These are phyloP conservation scores for Lumbricus terrestris DNA, from an alignment of 2,888 invertebrate species.

Conservation along the genomic window DNA sequence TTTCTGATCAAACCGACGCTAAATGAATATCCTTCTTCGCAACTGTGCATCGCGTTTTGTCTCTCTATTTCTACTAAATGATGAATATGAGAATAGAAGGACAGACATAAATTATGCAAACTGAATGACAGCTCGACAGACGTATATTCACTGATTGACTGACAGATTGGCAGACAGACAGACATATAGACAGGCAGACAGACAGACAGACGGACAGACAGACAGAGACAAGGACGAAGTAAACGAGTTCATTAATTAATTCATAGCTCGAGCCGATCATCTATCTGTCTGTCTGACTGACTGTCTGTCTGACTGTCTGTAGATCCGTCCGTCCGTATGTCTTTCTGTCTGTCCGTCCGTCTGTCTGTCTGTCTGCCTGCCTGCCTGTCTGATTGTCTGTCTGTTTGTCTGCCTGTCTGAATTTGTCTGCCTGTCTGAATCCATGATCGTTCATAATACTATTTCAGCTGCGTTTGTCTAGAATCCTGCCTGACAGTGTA, in stretches of 20 bases:
- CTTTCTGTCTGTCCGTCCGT: neutral
- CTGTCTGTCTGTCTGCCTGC: neutral
- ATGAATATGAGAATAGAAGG: neutral
- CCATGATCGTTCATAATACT: neutral
- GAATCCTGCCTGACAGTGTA: neutral
- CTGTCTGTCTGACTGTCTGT: neutral
- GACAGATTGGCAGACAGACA: too few relatives aligned
- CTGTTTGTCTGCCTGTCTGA: too few relatives aligned
- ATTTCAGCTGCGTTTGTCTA: neutral
- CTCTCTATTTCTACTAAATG: neutral
- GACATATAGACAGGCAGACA: too few relatives aligned
- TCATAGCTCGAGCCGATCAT: neutral
- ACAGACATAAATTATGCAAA: neutral
- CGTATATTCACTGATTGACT: neutral
- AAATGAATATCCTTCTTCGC: neutral
- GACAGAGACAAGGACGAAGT: neutral
- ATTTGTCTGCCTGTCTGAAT: neutral
- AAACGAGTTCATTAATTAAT: too few relatives aligned
- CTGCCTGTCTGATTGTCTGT: neutral
- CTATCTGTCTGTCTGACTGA: neutral
- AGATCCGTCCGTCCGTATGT: neutral
- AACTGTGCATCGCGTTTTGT: neutral
- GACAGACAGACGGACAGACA: too few relatives aligned
- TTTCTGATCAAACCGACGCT: neutral
- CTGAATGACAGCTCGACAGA: neutral